Conservation (phyloP, 2,797 vertebrate genomes). For the Gallinago solitaria region DNA sequence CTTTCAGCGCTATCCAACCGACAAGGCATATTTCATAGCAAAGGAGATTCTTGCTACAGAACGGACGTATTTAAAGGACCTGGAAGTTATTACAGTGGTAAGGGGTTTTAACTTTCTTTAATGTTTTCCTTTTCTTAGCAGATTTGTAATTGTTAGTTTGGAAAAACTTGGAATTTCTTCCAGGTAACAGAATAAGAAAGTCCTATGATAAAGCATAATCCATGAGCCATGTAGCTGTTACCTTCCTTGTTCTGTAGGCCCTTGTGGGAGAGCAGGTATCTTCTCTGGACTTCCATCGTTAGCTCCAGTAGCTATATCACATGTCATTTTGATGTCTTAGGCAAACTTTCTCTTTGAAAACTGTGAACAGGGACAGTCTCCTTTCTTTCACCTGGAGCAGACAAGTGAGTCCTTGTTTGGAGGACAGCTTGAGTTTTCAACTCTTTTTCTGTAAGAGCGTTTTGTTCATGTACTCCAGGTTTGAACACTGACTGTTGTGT, state of each 20-base stretch:
- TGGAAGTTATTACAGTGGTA: constrained; percentile 98
- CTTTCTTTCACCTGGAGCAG: neutral
- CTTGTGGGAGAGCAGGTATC: neutral
- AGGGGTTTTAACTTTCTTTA: constrained; percentile 24
- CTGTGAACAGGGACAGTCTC: neutral
- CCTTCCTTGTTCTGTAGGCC: neutral
- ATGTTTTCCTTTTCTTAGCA: neutral
- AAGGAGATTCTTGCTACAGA: constrained; percentile 98
- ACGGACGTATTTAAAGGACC: constrained; percentile 93
- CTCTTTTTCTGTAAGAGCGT: neutral
- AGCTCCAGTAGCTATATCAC: neutral
- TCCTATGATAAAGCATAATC: neutral
- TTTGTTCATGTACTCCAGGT: neutral
- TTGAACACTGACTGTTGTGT: neutral
- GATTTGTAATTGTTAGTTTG: neutral
- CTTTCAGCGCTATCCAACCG: constrained; percentile 83
- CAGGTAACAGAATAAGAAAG: neutral
- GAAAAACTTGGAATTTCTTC: neutral
- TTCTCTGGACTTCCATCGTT: fast-evolving
- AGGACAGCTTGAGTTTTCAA: neutral
- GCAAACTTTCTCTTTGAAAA: neutral
- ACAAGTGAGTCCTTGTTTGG: neutral
- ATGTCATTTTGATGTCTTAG: neutral
- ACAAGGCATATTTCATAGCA: constrained; percentile 95
- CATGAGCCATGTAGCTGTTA: neutral